Conservation (phyloP, 2,797 vertebrate species). For the Phataginus tricuspis region DNA sequence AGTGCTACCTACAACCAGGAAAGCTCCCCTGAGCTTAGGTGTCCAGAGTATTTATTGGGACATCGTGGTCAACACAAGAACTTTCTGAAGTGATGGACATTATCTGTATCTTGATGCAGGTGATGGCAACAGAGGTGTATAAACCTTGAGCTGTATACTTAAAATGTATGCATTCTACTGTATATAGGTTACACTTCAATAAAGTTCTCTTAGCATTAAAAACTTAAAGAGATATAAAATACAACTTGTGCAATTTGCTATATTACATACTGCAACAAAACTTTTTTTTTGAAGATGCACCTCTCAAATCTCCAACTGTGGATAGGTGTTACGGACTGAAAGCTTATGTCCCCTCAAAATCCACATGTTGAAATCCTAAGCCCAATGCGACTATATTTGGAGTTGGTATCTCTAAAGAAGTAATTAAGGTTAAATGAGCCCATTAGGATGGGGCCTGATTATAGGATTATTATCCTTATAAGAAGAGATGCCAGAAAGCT, state of each 20-base stretch:
- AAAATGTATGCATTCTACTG: background rate
- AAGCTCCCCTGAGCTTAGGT: background rate
- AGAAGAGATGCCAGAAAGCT: background rate
- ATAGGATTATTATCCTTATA: background rate
- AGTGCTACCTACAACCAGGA: background rate
- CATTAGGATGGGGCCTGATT: background rate
- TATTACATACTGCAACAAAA: background rate
- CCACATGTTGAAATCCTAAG: background rate
- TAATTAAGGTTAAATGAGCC: background rate
- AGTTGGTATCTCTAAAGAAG: background rate
- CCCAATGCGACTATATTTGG: background rate
- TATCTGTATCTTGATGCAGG: background rate
- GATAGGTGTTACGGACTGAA: background rate
- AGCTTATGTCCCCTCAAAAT: background rate
- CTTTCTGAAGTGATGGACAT: background rate
- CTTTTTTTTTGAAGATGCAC: conserved; percentile 61
- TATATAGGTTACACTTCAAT: background rate
- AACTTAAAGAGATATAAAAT: background rate
- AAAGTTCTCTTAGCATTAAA: background rate
- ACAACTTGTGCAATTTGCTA: background rate
- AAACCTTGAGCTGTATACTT: background rate
- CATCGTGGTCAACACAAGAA: background rate
- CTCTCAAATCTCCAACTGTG: background rate
- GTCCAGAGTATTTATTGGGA: background rate
- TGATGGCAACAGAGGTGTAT: background rate